Base-by-base conservation (phyloP, 1,140 invertebrate species). In the Micrasema minimum region DNA sequence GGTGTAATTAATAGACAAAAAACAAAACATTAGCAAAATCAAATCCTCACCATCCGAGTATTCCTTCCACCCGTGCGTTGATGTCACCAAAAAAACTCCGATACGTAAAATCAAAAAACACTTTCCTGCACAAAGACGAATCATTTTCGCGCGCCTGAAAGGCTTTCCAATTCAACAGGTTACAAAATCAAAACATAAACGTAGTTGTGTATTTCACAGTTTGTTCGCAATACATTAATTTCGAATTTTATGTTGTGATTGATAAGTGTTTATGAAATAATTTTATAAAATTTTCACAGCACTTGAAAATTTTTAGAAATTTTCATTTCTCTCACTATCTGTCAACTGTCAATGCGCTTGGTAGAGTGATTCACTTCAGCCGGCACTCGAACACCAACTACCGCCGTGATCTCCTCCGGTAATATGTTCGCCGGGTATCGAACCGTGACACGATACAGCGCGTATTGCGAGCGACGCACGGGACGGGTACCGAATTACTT, bases 51-150 rank as follows among this genome's bases (percentile, higher is more conserved):
- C 71, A 43, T 72, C 55, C 37, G 38, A 12, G 20, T 51, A 43
- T 51, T 74, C 72, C 51, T 69, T 50, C 22, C 43, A 31, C 11
- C 71, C 71, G 55, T 62, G 65, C 72, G 72, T 74, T 69, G 72
- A 74, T 70, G 72, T 74, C 68, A 65, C 59, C 14, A 31, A 55
- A 46, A 66, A 38, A 37, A 65, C 57, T 35, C 68, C 57, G 16
- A 61, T 43, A 55, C 16, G 53, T 50, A 53, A 20, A 51, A 48
- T 23, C 37, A 59, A 59, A 72, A 66, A 51, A 50, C 35, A 51
- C 64, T 50, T 50, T 22, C 45, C 48, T 53, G 46, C 35, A 61
- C 46, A 23, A 18, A 23, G 45, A 51, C 50, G 22, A 51, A 18
- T 16, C 65, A 67, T 67, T 18, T 16, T 55, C 14, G 11, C 31